Percentiles rank a stretch among this genome's conserved stretches.
These are phyloP conservation scores for Nomia melanderi DNA, from an alignment of 1,140 invertebrate species.

Conservation along the genomic window DNA sequence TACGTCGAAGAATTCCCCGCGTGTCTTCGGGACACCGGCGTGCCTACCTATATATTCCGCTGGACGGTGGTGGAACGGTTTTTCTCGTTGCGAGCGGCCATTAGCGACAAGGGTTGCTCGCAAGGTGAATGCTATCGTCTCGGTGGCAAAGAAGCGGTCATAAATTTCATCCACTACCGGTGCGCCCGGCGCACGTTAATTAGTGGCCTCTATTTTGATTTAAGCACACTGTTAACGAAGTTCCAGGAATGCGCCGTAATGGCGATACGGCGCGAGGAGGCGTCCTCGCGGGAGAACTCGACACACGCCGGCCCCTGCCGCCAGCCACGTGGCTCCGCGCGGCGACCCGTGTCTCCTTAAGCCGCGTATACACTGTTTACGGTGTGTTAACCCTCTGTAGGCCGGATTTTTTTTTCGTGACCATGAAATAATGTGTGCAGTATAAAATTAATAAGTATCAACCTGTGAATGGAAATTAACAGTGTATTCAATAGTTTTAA, in stretches of 20 bases:
- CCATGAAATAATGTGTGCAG: too few species aligned
- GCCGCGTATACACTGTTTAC: constrained; percentile 5
- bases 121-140: background rate
- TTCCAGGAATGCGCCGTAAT: constrained; percentile 54
- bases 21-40: constrained; percentile 6
- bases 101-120: constrained; percentile 26
- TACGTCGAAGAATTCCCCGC: constrained; percentile 14
- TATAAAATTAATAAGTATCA: too few species aligned
- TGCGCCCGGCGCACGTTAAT: constrained; percentile 27
- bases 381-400: too few species aligned
- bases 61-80: background rate
- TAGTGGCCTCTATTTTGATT: constrained; percentile 54
- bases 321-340: constrained; percentile 30
- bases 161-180: constrained; percentile 31
- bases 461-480: too few species aligned
- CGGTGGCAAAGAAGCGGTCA: constrained; percentile 18
- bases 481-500: too few species aligned
- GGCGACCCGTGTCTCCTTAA: constrained; percentile 45
- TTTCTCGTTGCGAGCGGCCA: constrained; percentile 11
- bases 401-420: too few species aligned
- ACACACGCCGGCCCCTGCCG: constrained; percentile 62
- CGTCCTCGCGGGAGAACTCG: constrained; percentile 51
- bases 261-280: constrained; percentile 35
- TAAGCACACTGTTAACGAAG: constrained; percentile 57
- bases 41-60: constrained; percentile 2